Evolutionary conservation across 2,888 invertebrate genomes (phyloP).

Genomic region (Atrina japonica): DNA sequence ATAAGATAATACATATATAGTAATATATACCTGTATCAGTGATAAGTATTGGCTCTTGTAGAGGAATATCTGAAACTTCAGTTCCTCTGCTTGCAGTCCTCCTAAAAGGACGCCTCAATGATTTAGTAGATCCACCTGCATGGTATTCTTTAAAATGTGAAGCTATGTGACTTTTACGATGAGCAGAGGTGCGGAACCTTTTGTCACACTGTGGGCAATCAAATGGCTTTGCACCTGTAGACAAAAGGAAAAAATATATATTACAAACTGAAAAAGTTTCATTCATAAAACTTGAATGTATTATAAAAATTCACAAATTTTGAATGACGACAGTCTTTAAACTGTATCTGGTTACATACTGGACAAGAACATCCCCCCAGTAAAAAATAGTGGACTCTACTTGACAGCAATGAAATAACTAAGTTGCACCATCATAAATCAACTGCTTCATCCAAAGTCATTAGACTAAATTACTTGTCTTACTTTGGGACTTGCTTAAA

Average conservation of each 20-base stretch:
- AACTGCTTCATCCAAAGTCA: too few species aligned
- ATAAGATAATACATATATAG: too few species aligned
- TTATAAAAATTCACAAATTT: conserved; percentile 1
- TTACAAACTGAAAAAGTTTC: too few species aligned
- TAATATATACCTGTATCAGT: conserved; percentile 82
- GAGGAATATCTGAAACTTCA: conserved; percentile 80
- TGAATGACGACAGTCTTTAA: too few species aligned
- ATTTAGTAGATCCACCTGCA: conserved; percentile 16
- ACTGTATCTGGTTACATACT: too few species aligned
- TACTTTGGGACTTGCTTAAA: too few species aligned
- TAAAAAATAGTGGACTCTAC: too few species aligned
- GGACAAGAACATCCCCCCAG: too few species aligned
- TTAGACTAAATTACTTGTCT: too few species aligned
- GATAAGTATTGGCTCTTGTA: conserved; percentile 84
- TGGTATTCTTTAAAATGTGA: conserved; percentile 71
- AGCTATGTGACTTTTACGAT: conserved; percentile 75
- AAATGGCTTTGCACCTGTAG: conserved; percentile 81
- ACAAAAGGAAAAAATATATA: conserved; percentile 12
- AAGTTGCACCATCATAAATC: too few species aligned
- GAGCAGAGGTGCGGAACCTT: conserved; percentile 79
- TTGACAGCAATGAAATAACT: too few species aligned
- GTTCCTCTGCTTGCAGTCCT: conserved; percentile 27
- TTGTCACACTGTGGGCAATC: conserved; percentile 78
- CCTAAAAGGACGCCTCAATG: conserved; percentile 29
- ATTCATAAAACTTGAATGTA: too few species aligned